Evolutionary conservation across 2,113 vertebrate genomes (phyloP), one percentile per base, ranked within the genome.

Genomic region (Lepus americanus): DNA sequence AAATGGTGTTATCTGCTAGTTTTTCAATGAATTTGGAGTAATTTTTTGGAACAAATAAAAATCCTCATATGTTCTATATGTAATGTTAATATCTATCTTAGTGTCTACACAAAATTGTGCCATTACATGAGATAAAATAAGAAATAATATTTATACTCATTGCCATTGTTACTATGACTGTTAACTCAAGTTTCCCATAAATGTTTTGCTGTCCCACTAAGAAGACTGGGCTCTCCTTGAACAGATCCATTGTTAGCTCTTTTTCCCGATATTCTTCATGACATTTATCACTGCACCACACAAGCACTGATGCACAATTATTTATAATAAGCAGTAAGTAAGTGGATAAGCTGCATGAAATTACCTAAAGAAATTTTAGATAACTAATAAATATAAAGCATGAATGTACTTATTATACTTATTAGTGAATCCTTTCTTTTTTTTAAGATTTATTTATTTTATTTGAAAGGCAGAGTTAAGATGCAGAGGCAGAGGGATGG

Each of bases 301-400:
- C 9, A 89, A 10, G 74, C 49, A 13, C 66, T 66, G 33, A 49
- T 72, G 1, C 20, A 59, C 0, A 69, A 39, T 89, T 87, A 63
- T 23, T 83, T 51, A 89, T 78, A 67, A 55, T n/a, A 31, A 80
- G 4, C 78, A 59, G 29, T 69, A 85, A 55, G 27, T 11, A 79
- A 78, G 53, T 79, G 33, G 6, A 44, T 82, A 73, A 29, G 85
- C 67, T 63, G 14, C 31, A 29, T 53, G n/a, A 95, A 67, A 59
- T 51, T 78, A 13, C n/a, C 33, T 82, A 63, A 92, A n/a, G 29
- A 49, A 70, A 81, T 78, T 93, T 90, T 86, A 85, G 64, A 33
- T 73, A 90, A 84, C 51, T 14, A 94, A 5, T 13, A 69, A 33
- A 36, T 63, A 83, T 55, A 89, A 95, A 89, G 53, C 83, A 51